A percentile compares a stretch with the other conserved stretches of the same genome.
Evolutionary conservation across 53 echinoderm and acorn worm species (phyloP).

Genomic region (Paelopatides confundens): DNA sequence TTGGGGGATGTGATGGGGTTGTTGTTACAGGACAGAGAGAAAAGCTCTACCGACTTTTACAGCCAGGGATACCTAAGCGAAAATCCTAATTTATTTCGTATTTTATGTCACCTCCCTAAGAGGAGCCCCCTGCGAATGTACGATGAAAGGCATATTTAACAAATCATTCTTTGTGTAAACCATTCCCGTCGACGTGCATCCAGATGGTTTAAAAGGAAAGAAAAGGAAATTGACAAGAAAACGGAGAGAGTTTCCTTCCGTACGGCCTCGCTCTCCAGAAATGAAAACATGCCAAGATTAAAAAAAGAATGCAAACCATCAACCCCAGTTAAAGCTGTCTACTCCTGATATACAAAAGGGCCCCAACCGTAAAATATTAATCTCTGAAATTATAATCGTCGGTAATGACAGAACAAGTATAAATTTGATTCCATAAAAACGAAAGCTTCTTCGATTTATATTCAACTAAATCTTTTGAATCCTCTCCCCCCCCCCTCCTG

Average conservation of each 20-base stretch:
- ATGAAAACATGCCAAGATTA: neutral
- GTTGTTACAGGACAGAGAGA: too few relatives aligned
- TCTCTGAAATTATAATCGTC: constrained; percentile 20
- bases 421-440: constrained; percentile 8
- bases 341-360: neutral
- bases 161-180: neutral
- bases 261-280: neutral
- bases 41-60: too few relatives aligned
- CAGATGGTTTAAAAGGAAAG: neutral
- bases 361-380: constrained; percentile 38
- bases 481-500: neutral
- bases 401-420: constrained; percentile 4
- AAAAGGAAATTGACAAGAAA: neutral
- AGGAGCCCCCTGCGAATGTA: neutral
- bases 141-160: neutral
- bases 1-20: too few relatives aligned
- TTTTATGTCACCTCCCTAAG: too few relatives aligned
- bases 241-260: neutral
- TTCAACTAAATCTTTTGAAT: neutral
- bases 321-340: neutral
- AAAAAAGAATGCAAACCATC: neutral
- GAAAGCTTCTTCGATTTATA: neutral
- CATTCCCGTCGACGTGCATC: neutral
- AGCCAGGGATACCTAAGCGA: too few relatives aligned
- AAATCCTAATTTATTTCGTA: too few relatives aligned